These are phyloP conservation scores for Arge pagana DNA, from an alignment of 2,888 invertebrate genomes.

Conservation along the genomic window DNA sequence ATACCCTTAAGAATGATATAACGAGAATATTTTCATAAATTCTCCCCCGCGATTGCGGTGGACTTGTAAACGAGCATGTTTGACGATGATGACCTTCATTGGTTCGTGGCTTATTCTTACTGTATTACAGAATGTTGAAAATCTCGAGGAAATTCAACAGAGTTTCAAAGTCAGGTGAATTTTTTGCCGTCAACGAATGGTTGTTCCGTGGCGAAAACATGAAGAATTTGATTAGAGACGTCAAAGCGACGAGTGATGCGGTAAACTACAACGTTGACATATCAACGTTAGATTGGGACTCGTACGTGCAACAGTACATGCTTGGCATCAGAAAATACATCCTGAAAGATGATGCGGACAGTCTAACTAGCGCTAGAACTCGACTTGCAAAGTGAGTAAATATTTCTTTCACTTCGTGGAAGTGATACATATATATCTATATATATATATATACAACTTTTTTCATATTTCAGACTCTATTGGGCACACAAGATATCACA, in stretches of 20 bases:
- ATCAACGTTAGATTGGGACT: constrained; percentile 73
- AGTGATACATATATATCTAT: neutral
- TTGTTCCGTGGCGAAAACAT: constrained; percentile 72
- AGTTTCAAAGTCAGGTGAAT: constrained; percentile 79
- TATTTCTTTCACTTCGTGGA: constrained; percentile 2
- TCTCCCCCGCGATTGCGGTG: too few species aligned
- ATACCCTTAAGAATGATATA: too few species aligned
- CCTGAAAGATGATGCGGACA: constrained; percentile 75
- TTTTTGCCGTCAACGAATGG: constrained; percentile 87
- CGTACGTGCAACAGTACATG: constrained; percentile 80
- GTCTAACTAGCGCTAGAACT: constrained; percentile 67
- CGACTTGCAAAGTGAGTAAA: constrained; percentile 68
- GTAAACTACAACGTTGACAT: constrained; percentile 71
- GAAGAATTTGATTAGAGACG: constrained; percentile 63
- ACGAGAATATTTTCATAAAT: neutral
- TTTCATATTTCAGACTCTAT: constrained; percentile 65
- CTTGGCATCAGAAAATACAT: constrained; percentile 82
- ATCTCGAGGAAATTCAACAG: constrained; percentile 79
- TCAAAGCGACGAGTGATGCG: constrained; percentile 61
- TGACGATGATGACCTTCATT: neutral
- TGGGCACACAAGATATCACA: constrained; percentile 71
- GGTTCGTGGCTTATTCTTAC: neutral
- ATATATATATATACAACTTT: constrained; percentile 19
- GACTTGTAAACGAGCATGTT: too few species aligned
- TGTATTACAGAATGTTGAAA: constrained; percentile 73